Evolutionary conservation across 1,140 invertebrate species (phyloP).

Genomic region (Danaus plexippus): DNA sequence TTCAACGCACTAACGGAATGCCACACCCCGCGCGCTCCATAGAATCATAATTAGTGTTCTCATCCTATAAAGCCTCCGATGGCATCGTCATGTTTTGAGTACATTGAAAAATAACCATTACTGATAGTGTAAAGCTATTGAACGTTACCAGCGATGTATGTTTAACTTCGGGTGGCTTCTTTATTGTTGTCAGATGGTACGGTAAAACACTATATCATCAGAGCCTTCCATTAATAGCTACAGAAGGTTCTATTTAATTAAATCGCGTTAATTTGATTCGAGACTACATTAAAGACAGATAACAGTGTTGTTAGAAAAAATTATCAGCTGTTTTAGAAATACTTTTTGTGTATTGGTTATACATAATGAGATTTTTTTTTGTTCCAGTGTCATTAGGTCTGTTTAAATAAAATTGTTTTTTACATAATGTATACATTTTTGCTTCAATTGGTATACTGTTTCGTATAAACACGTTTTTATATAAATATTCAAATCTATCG

Average conservation of each 20-base stretch:
- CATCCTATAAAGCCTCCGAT: constrained; percentile 39
- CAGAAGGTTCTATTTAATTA: constrained; percentile 29
- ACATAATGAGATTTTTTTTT: no score
- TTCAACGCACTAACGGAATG: constrained; percentile 56
- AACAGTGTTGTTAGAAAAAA: neutral
- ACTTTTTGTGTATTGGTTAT: no score
- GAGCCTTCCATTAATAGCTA: constrained; percentile 19
- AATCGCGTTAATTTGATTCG: constrained; percentile 35
- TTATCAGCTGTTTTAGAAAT: no score
- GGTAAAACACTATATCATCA: constrained; percentile 19
- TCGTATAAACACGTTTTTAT: no score
- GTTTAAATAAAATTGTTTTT: no score
- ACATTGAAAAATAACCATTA: constrained; percentile 17
- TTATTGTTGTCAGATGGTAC: neutral
- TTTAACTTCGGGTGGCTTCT: neutral
- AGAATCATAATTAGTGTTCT: constrained; percentile 63
- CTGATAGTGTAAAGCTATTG: constrained; percentile 14
- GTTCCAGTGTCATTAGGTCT: no score
- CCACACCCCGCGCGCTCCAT: constrained; percentile 48
- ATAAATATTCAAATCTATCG: no score
- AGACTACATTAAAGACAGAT: constrained; percentile 3
- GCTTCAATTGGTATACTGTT: no score
- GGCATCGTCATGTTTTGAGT: constrained; percentile 16
- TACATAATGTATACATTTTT: no score
- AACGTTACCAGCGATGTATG: constrained; percentile 25